Evolutionary conservation across 92 coral and sea anemone genomes (phyloP).

Genomic region (Montipora capitata): DNA sequence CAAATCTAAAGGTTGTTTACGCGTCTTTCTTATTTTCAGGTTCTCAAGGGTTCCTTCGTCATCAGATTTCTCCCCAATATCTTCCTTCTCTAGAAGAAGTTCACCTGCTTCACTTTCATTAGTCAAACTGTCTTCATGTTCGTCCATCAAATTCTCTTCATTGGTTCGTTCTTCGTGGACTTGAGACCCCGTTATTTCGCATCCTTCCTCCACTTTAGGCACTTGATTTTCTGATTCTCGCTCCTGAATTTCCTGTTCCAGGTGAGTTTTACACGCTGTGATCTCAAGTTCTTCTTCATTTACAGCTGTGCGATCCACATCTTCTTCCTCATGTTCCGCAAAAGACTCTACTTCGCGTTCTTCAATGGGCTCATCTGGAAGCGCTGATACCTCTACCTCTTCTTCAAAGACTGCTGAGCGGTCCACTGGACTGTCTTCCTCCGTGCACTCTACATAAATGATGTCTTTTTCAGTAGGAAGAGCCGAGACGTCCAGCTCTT

Average conservation of each 20-base stretch:
- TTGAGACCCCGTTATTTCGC: constrained; percentile 35
- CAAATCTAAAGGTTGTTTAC: constrained; percentile 38
- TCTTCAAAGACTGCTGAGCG: constrained; percentile 72
- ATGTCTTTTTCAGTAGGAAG: not conserved
- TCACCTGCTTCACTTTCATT: constrained; percentile 21
- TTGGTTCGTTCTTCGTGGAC: constrained; percentile 18
- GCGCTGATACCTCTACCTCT: constrained; percentile 73
- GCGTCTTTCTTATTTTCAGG: not conserved
- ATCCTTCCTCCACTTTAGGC: constrained; percentile 53
- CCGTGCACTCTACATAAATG: not conserved
- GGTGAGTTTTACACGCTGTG: constrained; percentile 1
- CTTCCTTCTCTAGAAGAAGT: not conserved
- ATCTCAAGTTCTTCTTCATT: constrained; percentile 75
- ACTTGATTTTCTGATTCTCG: constrained; percentile 11
- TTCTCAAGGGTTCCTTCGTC: not conserved
- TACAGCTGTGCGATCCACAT: constrained; percentile 3
- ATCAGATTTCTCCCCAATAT: not conserved
- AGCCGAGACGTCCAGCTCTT: constrained; percentile 43
- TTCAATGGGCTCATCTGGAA: constrained; percentile 23
- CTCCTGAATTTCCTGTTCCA: constrained; percentile 14
- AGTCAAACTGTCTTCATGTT: not conserved
- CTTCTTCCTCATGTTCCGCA: constrained; percentile 2
- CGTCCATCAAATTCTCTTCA: not conserved
- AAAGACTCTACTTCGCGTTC: not conserved
- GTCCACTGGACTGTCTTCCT: constrained; percentile 16